Evolutionary conservation across 1,140 invertebrate species (phyloP).

Genomic region (Leptinotarsa undecemlineata): DNA sequence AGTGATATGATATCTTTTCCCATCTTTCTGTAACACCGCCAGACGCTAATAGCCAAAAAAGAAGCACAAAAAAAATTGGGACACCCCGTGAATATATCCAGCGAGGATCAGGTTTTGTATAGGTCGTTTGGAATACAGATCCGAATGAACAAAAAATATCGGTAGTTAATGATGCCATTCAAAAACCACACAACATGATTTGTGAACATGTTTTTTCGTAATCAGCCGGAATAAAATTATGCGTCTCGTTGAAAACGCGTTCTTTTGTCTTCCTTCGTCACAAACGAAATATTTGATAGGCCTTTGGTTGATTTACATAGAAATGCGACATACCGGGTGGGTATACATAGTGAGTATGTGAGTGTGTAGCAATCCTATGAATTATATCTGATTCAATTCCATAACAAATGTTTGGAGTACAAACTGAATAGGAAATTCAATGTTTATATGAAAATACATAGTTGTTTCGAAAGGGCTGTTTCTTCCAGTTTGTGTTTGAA

Average conservation of each 20-base stretch:
- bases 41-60: slow-evolving; percentile 3
- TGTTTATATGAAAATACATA: no score
- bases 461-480: no score
- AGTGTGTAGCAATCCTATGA: not conserved
- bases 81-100: slow-evolving; percentile 7
- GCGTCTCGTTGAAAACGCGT: slow-evolving; percentile 4
- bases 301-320: not conserved
- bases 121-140: slow-evolving; percentile 2
- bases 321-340: not conserved
- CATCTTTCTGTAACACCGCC: slow-evolving; percentile 5
- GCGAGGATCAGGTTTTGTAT: slow-evolving; percentile 1
- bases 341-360: not conserved
- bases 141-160: slow-evolving; percentile 8
- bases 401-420: not conserved
- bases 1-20: slow-evolving; percentile 6
- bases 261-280: slow-evolving; percentile 5
- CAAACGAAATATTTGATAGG: slow-evolving; percentile 2
- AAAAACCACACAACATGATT: slow-evolving; percentile 8
- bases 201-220: slow-evolving; percentile 8
- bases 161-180: slow-evolving; percentile 7
- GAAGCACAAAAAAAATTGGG: not conserved
- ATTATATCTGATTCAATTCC: not conserved
- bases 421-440: not conserved
- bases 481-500: no score
- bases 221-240: slow-evolving; percentile 8